phyloP scores from a whole-genome alignment of 2,797 vertebrate species.

The Phataginus tetradactyla region DNA sequence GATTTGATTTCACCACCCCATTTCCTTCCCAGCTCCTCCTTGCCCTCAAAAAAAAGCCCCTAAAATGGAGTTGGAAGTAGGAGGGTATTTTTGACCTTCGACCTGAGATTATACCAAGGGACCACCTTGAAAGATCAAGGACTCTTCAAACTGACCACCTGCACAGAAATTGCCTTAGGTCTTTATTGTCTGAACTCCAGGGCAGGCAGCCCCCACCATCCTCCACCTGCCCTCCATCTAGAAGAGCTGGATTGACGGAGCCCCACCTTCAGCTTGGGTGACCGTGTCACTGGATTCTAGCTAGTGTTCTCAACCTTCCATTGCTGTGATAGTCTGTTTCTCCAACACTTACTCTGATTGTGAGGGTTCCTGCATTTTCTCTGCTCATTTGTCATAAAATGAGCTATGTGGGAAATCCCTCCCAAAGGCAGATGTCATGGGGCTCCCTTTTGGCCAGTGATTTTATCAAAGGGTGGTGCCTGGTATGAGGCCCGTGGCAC shows the following conservation, averaged over 20 bases:
- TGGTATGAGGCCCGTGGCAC: not conserved
- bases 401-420: not conserved
- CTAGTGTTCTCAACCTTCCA: not conserved
- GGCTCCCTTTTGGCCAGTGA: not conserved
- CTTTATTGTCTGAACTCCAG: not conserved
- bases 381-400: not conserved
- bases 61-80: not conserved
- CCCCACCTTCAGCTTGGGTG: too few relatives aligned
- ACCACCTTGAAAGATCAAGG: not conserved
- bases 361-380: not conserved
- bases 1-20: constrained; percentile 78
- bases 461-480: not conserved
- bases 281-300: not conserved
- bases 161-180: not conserved
- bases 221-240: not conserved
- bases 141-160: not conserved
- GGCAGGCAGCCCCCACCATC: not conserved
- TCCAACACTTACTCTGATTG: not conserved
- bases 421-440: not conserved
- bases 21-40: not conserved
- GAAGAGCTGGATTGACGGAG: not conserved
- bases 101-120: not conserved
- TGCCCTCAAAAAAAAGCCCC: not conserved
- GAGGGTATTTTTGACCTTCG: constrained; percentile 24
- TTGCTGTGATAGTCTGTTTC: not conserved